A percentile compares a stretch with the other conserved stretches of the same genome.
Conservation (phyloP, 2,113 vertebrate genomes). For the Myotis yumanensis region DNA sequence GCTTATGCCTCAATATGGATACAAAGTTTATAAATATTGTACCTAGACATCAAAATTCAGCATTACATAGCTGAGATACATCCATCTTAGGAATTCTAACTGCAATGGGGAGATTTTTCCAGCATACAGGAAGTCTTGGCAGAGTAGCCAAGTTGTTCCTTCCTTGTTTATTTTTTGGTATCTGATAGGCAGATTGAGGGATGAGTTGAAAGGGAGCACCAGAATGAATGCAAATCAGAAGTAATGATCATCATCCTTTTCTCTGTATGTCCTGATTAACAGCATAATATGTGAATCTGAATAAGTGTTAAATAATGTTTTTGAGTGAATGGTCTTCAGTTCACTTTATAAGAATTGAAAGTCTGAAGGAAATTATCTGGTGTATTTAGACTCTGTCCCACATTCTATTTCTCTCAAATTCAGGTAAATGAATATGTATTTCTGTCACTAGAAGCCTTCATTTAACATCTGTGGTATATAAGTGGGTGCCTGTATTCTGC, state of each 20-base stretch:
- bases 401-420: not conserved
- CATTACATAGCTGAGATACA: not conserved
- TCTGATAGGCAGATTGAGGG: not conserved
- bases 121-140: not conserved
- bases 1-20: not conserved
- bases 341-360: not conserved
- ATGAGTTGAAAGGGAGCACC: rapidly evolving
- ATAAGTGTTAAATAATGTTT: not conserved
- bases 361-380: not conserved
- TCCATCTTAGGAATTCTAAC: not conserved
- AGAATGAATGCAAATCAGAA: not conserved
- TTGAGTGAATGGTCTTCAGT: not conserved
- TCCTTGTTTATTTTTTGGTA: not conserved
- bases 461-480: not conserved
- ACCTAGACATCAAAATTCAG: not conserved
- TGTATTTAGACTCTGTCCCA: not conserved
- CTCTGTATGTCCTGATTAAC: not conserved
- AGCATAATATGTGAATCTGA: not conserved
- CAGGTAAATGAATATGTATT: not conserved
- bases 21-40: not conserved
- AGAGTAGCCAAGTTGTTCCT: not conserved
- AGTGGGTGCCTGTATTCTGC: not conserved
- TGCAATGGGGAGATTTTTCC: not conserved
- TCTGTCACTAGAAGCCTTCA: not conserved
- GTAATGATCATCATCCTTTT: not conserved